phyloP scores from a whole-genome alignment of 2,888 invertebrate species.

The Anoplius nigerrimus region DNA sequence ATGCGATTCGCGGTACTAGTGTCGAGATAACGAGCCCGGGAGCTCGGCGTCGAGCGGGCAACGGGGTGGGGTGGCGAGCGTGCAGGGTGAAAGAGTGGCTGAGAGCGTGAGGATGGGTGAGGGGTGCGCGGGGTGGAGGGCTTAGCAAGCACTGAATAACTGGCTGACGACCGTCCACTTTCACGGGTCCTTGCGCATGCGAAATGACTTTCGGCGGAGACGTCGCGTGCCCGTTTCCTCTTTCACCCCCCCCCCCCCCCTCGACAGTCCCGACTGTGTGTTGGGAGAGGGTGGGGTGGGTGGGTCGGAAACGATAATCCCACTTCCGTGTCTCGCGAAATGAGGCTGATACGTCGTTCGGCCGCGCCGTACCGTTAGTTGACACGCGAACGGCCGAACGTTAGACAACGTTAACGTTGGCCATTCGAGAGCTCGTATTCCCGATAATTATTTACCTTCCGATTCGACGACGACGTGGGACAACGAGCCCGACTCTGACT shows the following conservation, averaged over 20 bases:
- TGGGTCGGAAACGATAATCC: no score
- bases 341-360: no score
- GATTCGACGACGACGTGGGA: no score
- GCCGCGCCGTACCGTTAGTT: no score
- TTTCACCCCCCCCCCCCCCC: conserved; percentile 1
- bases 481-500: no score
- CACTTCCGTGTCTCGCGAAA: no score
- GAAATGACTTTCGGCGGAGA: conserved; percentile 35
- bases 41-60: conserved; percentile 9
- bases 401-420: no score
- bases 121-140: conserved; percentile 17
- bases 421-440: no score
- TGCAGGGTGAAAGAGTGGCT: conserved; percentile 10
- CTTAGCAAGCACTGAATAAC: conserved; percentile 67
- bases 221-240: conserved; percentile 15
- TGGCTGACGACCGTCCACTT: conserved; percentile 60
- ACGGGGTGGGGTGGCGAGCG: conserved; percentile 17
- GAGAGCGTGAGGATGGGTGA: not conserved
- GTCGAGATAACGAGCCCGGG: conserved; percentile 26
- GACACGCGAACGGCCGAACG: no score
- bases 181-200: conserved; percentile 53
- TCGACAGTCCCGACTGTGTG: conserved; percentile 12
- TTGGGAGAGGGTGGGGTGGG: no score
- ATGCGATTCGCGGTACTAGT: conserved; percentile 54
- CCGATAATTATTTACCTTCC: no score